These are phyloP conservation scores for Watsonalla cultraria DNA, from an alignment of 2,888 invertebrate genomes.

Conservation along the genomic window DNA sequence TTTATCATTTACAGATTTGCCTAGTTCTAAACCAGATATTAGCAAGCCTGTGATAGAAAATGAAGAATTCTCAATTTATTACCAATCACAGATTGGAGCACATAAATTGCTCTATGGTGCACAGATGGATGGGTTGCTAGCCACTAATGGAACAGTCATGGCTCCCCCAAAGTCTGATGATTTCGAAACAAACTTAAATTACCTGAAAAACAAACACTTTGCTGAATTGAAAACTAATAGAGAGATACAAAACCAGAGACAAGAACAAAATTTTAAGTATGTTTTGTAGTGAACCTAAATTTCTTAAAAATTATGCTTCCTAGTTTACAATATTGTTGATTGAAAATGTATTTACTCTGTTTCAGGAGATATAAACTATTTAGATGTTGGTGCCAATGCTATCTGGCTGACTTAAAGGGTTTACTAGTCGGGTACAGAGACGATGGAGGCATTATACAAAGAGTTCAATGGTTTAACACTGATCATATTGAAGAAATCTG, in stretches of 20 bases:
- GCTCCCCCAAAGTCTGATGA: constrained; percentile 16
- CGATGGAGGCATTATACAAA: constrained; percentile 29
- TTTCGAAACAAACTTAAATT: constrained; percentile 23
- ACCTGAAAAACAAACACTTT: constrained; percentile 25
- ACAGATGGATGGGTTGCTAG: constrained; percentile 38
- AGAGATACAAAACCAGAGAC: constrained; percentile 22
- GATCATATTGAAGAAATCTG: constrained; percentile 25
- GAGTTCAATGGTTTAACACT: constrained; percentile 29
- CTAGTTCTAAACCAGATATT: constrained; percentile 21
- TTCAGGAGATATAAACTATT: constrained; percentile 33
- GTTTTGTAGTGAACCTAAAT: constrained; percentile 4
- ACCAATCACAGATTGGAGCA: constrained; percentile 20
- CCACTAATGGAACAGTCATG: constrained; percentile 6
- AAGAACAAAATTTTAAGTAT: constrained; percentile 34
- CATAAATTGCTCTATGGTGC: constrained; percentile 37
- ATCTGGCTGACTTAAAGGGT: constrained; percentile 30
- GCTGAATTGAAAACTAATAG: constrained; percentile 36
- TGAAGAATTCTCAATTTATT: constrained; percentile 38
- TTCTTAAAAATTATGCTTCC: not conserved
- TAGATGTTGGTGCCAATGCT: constrained; percentile 36
- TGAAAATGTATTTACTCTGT: constrained; percentile 3
- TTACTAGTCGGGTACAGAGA: constrained; percentile 34
- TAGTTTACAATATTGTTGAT: too few species aligned
- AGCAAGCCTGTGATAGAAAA: constrained; percentile 36
- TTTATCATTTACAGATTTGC: constrained; percentile 24